Conservation (phyloP, 2,113 vertebrate genomes). For the Elanoides forficatus region DNA sequence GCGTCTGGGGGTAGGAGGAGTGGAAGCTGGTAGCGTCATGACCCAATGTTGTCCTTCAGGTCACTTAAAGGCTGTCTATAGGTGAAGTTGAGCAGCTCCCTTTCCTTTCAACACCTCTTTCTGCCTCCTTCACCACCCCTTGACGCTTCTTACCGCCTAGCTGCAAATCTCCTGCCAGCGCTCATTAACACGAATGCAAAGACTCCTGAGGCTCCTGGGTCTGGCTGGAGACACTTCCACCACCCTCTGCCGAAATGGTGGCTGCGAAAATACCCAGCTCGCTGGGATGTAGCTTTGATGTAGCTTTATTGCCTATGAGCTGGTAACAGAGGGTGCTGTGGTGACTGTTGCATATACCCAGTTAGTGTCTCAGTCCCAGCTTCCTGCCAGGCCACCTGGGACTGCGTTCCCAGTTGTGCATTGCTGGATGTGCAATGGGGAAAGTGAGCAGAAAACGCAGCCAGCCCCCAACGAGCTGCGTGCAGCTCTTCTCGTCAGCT, state of each 20-base stretch:
- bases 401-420: neutral
- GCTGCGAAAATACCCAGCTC: neutral
- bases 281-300: neutral
- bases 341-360: neutral
- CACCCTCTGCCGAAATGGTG: neutral
- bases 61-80: neutral
- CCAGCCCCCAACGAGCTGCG: fast-evolving
- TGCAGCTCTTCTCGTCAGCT: neutral
- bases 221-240: neutral
- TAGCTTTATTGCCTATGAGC: neutral
- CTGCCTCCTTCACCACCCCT: neutral
- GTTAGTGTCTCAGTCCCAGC: neutral
- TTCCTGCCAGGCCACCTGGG: neutral
- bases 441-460: neutral
- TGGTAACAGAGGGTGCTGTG: neutral
- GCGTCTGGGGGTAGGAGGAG: neutral
- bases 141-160: neutral
- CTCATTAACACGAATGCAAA: neutral
- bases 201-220: neutral
- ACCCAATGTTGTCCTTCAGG: neutral
- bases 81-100: neutral
- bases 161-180: neutral
- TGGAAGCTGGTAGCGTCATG: neutral
- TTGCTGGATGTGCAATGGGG: neutral
- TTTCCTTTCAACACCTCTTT: neutral